These are phyloP conservation scores for Achatina immaculata DNA, from an alignment of 1,140 invertebrate genomes.

Conservation along the genomic window DNA sequence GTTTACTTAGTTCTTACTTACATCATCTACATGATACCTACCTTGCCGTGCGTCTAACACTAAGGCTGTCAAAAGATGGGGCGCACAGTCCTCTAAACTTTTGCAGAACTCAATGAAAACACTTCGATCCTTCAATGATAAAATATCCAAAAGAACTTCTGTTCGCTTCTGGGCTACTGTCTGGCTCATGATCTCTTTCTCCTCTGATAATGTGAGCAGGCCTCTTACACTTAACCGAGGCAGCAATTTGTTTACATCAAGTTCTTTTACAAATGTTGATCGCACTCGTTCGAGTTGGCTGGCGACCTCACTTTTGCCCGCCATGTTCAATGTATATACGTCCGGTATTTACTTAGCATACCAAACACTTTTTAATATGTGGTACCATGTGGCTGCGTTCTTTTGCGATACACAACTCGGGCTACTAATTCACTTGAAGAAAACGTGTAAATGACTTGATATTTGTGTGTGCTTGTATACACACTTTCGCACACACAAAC, in stretches of 20 bases:
- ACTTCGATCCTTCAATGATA: conserved; percentile 55
- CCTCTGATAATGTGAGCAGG: conserved; percentile 54
- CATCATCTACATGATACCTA: no score
- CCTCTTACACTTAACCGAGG: conserved; percentile 53
- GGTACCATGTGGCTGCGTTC: no score
- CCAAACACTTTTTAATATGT: no score
- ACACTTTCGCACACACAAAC: no score
- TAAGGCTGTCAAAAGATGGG: conserved; percentile 55
- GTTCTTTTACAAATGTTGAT: conserved; percentile 52
- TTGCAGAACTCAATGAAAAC: conserved; percentile 61
- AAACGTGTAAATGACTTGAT: no score
- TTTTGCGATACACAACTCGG: no score
- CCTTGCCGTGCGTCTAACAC: neutral
- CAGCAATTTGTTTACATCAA: conserved; percentile 58
- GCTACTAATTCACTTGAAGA: no score
- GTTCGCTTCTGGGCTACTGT: conserved; percentile 41
- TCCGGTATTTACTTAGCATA: no score
- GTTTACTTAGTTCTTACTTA: no score
- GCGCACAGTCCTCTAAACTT: conserved; percentile 54
- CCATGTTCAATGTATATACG: conserved; percentile 58
- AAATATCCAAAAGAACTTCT: conserved; percentile 58
- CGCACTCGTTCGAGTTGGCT: conserved; percentile 56
- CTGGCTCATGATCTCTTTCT: conserved; percentile 48
- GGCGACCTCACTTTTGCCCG: conserved; percentile 51
- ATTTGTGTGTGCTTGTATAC: no score